A percentile compares a stretch with the other conserved stretches of the same genome.
Conservation (phyloP, 2,113 vertebrate genomes). For the Chaenogobius annularis region DNA sequence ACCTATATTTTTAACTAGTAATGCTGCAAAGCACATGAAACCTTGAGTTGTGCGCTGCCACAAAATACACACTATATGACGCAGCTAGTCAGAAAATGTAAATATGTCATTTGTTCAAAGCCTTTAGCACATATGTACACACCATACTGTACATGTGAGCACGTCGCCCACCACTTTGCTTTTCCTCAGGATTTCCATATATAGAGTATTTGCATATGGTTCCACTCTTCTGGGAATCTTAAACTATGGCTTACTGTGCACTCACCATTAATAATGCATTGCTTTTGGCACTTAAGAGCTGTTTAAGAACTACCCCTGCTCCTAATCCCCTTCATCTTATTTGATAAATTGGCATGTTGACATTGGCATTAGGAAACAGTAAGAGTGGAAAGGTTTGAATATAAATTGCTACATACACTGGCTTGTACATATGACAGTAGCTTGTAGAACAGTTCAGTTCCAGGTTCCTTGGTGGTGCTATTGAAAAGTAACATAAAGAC, state of each 20-base stretch:
- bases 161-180: background rate
- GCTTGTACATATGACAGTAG: background rate
- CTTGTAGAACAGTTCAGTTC: background rate
- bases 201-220: background rate
- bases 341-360: background rate
- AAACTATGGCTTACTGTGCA: background rate
- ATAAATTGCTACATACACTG: background rate
- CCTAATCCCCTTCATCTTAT: background rate
- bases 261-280: background rate
- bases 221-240: background rate
- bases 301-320: background rate
- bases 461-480: no score
- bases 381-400: background rate
- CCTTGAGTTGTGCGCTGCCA: background rate
- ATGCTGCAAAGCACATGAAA: background rate
- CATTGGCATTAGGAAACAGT: background rate
- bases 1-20: background rate
- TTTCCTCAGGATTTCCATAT: background rate
- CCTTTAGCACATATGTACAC: background rate
- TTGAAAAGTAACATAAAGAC: no score
- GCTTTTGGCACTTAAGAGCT: background rate
- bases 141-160: background rate
- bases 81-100: background rate
- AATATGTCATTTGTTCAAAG: constrained; percentile 3
- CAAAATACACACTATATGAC: background rate